A percentile compares a stretch with the other conserved stretches of the same genome.
These are phyloP conservation scores for Apogon hyalosoma DNA, from an alignment of 2,797 vertebrate genomes.

Conservation along the genomic window DNA sequence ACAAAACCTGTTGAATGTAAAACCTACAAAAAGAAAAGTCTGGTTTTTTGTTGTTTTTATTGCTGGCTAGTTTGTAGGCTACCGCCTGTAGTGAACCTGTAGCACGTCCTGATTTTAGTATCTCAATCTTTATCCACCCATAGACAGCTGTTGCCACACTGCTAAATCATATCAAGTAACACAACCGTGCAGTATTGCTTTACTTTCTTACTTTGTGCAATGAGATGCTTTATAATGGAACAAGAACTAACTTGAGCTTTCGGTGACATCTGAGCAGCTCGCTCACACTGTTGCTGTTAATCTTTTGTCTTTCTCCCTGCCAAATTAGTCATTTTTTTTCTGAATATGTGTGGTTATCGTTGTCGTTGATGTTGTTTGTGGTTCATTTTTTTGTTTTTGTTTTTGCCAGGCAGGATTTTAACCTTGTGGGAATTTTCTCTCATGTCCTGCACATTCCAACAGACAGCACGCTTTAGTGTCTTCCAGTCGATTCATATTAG, in stretches of 20 bases:
- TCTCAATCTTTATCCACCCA: slow-evolving; percentile 57
- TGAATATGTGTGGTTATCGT: slow-evolving; percentile 51
- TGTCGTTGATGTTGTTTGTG: slow-evolving; percentile 51
- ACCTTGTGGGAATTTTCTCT: slow-evolving; percentile 52
- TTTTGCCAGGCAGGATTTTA: slow-evolving; percentile 65
- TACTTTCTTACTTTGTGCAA: slow-evolving; percentile 70
- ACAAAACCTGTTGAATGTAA: slow-evolving; percentile 84
- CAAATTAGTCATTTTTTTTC: slow-evolving; percentile 49
- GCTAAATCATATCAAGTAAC: slow-evolving; percentile 70
- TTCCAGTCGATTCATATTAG: slow-evolving; percentile 51
- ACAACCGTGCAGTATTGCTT: slow-evolving; percentile 83
- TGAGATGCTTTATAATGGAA: slow-evolving; percentile 75
- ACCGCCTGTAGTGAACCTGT: slow-evolving; percentile 65
- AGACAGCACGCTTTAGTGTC: slow-evolving; percentile 65
- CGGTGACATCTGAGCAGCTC: slow-evolving; percentile 35
- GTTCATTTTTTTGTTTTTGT: slow-evolving; percentile 48
- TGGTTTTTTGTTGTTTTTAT: slow-evolving; percentile 54
- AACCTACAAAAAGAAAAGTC: slow-evolving; percentile 72
- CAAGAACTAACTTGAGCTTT: slow-evolving; percentile 60
- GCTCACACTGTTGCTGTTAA: slow-evolving; percentile 38
- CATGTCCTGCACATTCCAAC: slow-evolving; percentile 84
- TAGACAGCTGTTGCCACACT: slow-evolving; percentile 62
- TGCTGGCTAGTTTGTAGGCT: slow-evolving; percentile 65
- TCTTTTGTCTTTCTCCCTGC: slow-evolving; percentile 61
- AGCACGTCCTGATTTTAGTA: slow-evolving; percentile 58